Percentiles rank a stretch among this genome's conserved stretches.
Conservation (phyloP, 2,797 vertebrate genomes). For the Siniperca obscura region DNA sequence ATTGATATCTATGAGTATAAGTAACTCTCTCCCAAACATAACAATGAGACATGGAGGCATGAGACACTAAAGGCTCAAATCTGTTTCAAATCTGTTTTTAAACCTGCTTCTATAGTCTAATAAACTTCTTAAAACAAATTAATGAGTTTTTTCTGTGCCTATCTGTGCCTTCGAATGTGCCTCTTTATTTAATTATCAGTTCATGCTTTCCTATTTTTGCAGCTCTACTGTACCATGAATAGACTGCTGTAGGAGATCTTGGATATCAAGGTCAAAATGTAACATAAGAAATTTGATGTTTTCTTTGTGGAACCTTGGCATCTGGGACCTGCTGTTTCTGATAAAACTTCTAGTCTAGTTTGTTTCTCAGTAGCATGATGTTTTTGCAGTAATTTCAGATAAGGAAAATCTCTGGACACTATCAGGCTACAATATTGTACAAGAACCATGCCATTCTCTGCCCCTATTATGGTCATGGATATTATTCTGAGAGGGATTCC, state of each 20-base stretch:
- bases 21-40: background rate
- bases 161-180: background rate
- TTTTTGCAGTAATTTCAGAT: conserved; percentile 12
- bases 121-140: background rate
- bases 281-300: conserved; percentile 1
- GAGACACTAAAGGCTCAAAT: conserved; percentile 15
- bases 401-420: conserved; percentile 1
- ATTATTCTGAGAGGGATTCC: conserved; percentile 66
- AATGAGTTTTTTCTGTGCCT: background rate
- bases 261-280: conserved; percentile 21
- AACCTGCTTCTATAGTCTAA: background rate
- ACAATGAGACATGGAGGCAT: background rate
- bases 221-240: background rate
- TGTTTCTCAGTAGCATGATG: background rate
- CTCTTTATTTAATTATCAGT: background rate
- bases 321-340: background rate
- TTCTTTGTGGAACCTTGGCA: conserved; percentile 23
- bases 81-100: background rate
- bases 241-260: background rate
- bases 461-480: conserved; percentile 50
- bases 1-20: conserved; percentile 9
- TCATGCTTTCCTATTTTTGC: conserved; percentile 6
- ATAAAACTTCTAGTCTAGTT: conserved; percentile 16
- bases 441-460: conserved; percentile 30
- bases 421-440: conserved; percentile 20